A percentile compares a stretch with the other conserved stretches of the same genome.
Conservation (phyloP, 2,888 invertebrate genomes). For the Tachina fera region DNA sequence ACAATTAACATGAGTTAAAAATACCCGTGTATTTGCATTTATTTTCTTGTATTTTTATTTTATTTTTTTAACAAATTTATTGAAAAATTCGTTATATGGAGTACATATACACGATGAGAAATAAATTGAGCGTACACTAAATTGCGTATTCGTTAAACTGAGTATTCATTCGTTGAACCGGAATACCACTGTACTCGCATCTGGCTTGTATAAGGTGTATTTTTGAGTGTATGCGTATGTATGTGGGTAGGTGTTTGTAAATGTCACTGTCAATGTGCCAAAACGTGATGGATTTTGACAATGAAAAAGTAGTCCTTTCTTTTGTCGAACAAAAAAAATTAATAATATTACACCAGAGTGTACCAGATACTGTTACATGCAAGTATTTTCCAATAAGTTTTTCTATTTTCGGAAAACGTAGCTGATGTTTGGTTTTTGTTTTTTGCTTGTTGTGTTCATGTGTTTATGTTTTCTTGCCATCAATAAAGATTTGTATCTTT, state of each 20-base stretch:
- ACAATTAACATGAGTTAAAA: no score
- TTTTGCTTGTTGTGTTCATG: conserved; percentile 2
- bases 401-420: neutral
- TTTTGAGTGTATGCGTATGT: neutral
- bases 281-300: conserved; percentile 67
- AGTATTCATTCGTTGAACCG: no score
- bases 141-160: no score
- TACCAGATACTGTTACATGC: neutral
- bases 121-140: no score
- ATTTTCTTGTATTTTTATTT: no score
- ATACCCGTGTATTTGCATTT: no score
- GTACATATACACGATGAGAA: no score
- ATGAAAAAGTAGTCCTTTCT: conserved; percentile 54
- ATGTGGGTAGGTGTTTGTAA: conserved; percentile 12
- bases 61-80: no score
- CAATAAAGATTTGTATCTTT: conserved; percentile 61
- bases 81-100: no score
- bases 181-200: no score
- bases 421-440: neutral
- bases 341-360: neutral
- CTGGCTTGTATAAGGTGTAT: neutral
- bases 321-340: neutral
- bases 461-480: conserved; percentile 34
- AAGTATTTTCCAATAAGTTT: neutral
- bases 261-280: conserved; percentile 62